phyloP scores from a whole-genome alignment of 2,113 vertebrate species.

The Gobius niger region DNA sequence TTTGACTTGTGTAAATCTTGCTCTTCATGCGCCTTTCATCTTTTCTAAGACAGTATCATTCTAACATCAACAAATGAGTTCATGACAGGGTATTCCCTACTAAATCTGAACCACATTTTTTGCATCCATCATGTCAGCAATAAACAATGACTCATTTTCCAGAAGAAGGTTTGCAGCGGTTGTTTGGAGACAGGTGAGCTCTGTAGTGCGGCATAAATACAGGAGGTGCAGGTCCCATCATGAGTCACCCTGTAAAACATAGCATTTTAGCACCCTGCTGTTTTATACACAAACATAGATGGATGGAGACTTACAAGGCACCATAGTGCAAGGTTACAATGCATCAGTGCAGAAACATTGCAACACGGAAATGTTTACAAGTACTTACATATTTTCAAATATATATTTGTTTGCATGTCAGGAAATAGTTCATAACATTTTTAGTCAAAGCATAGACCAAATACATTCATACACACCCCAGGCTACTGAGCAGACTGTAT shows the following conservation, averaged over 20 bases:
- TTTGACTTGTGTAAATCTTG: constrained; percentile 33
- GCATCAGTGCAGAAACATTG: neutral
- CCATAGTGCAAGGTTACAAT: neutral
- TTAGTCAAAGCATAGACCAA: neutral
- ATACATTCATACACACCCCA: neutral
- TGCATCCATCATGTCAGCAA: constrained; percentile 40
- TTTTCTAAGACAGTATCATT: constrained; percentile 25
- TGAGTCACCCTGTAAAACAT: constrained; percentile 22
- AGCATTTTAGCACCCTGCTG: constrained; percentile 30
- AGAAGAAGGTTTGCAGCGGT: constrained; percentile 42
- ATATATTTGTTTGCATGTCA: too few relatives aligned
- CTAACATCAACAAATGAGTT: constrained; percentile 38
- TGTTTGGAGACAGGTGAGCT: constrained; percentile 41
- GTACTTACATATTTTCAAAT: too few relatives aligned
- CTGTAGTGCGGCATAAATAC: constrained; percentile 33
- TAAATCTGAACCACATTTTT: constrained; percentile 16
- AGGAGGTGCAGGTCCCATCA: constrained; percentile 37
- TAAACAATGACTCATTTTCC: constrained; percentile 68
- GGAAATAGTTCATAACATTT: neutral
- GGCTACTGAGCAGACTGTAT: constrained; percentile 16
- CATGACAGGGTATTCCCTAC: constrained; percentile 35
- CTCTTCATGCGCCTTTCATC: constrained; percentile 18
- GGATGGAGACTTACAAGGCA: constrained; percentile 27
- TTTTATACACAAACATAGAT: constrained; percentile 53
- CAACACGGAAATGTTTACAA: neutral